A percentile compares a stretch with the other conserved stretches of the same genome.
These are phyloP conservation scores for Drosophila infuscata DNA, from an alignment of 2,888 invertebrate genomes.

Conservation along the genomic window DNA sequence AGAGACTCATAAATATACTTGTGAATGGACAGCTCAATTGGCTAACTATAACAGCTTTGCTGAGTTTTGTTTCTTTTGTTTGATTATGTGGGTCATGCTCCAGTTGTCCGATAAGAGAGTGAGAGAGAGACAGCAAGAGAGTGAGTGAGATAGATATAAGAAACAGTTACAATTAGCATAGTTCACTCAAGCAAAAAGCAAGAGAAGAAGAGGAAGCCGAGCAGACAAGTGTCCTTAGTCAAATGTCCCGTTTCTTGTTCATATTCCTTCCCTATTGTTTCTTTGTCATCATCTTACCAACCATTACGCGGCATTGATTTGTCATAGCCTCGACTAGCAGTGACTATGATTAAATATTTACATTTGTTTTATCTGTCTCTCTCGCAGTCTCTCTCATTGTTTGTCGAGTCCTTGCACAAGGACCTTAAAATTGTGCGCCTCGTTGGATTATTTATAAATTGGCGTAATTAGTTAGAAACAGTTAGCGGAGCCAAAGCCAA, in stretches of 20 bases:
- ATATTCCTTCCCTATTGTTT: neutral
- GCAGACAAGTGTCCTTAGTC: conserved; percentile 36
- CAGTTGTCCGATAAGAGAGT: conserved; percentile 36
- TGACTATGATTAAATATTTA: conserved; percentile 31
- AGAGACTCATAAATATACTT: conserved; percentile 6
- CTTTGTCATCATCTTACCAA: neutral
- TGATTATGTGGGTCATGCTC: conserved; percentile 74
- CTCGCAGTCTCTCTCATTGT: conserved; percentile 9
- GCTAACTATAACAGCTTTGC: conserved; percentile 15
- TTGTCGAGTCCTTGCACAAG: conserved; percentile 56
- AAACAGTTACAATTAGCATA: conserved; percentile 54
- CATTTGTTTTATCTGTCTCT: conserved; percentile 18
- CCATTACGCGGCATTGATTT: conserved; percentile 25
- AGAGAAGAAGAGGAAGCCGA: conserved; percentile 4
- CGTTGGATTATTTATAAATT: conserved; percentile 77
- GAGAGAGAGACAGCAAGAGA: neutral
- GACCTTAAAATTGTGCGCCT: conserved; percentile 67
- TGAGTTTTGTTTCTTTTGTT: conserved; percentile 33
- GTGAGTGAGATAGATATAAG: conserved; percentile 8
- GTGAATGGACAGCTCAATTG: conserved; percentile 3
- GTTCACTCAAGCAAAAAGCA: conserved; percentile 17
- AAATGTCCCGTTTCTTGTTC: conserved; percentile 1
- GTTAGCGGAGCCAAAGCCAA: conserved; percentile 42
- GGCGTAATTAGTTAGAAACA: conserved; percentile 70
- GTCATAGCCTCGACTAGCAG: conserved; percentile 10